These are phyloP conservation scores for Apamea crenata DNA, from an alignment of 2,888 invertebrate species.

Conservation along the genomic window DNA sequence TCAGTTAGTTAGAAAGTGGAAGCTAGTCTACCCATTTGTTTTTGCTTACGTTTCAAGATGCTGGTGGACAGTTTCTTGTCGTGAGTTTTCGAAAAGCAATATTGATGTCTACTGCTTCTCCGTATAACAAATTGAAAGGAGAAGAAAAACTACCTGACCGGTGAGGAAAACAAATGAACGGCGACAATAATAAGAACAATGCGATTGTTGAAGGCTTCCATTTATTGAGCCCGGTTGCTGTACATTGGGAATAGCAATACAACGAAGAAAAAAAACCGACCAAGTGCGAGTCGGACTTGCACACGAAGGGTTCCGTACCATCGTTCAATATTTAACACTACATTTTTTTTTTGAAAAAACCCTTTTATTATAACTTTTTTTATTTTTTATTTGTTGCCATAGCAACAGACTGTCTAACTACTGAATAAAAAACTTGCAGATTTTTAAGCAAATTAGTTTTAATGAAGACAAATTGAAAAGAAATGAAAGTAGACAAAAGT, in stretches of 20 bases:
- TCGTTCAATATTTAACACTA: not conserved
- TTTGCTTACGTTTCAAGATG: not conserved
- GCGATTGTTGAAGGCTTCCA: constrained; percentile 21
- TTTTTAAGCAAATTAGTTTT: too few relatives aligned
- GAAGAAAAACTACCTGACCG: constrained; percentile 21
- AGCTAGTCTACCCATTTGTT: too few relatives aligned
- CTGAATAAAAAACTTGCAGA: too few relatives aligned
- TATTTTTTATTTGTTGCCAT: too few relatives aligned
- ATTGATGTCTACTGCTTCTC: not conserved
- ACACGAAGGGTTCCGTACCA: too few relatives aligned
- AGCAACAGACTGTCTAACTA: too few relatives aligned
- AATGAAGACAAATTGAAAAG: too few relatives aligned
- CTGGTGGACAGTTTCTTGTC: not conserved
- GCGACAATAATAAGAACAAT: constrained; percentile 23
- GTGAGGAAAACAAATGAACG: constrained; percentile 31
- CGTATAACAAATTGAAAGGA: constrained; percentile 4
- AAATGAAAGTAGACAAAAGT: too few relatives aligned
- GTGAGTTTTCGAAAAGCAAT: not conserved
- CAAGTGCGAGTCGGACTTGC: not conserved
- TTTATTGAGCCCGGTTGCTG: constrained; percentile 17
- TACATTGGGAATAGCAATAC: constrained; percentile 30
- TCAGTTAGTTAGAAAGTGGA: too few relatives aligned
- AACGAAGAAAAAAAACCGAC: not conserved
- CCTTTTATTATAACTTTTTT: too few relatives aligned
- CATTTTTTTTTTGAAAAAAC: too few relatives aligned